Evolutionary conservation across 2,797 vertebrate genomes (phyloP), one percentile per base, ranked within the genome.

Genomic region (Eleutherodactylus coqui): DNA sequence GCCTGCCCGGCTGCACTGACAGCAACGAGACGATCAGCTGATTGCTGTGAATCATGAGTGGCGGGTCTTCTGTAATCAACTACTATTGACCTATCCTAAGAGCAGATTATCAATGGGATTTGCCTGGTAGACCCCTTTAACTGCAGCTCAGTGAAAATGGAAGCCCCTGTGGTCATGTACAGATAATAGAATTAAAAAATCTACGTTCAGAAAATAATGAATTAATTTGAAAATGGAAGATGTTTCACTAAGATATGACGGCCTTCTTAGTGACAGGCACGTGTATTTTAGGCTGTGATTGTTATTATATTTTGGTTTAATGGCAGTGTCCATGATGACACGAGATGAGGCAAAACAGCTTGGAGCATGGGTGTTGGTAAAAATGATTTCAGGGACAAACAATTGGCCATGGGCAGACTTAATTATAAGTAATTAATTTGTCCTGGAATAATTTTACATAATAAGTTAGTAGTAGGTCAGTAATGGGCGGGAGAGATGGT

Each of bases 341-440:
- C 16, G 53, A n/a, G n/a, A 75, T 32, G 16, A 75, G 73, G 45
- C 45, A 0, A 38, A n/a, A 38, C 58, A 64, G 60, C n/a, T 62
- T 4, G 32, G 24, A 24, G 32, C 78, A 32, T 80, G 55, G 78
- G 55, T 47, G 58, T 64, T 62, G 32, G 4, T 14, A 47, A 43
- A 11, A 34, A 60, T 34, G 1, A 47, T 47, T 24, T 34, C 19
- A 9, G n/a, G 17, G 34, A 45, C 58, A 45, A 27, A 45, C 55
- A n/a, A 79, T 64, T 13, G 29, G 21, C 49, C 19, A 21, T 69
- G 34, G 67, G 67, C 58, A 9, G 51, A 78, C 51, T 19, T 80
- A 80, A 49, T 34, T 80, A 64, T 80, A 67, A 80, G 43, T 80
- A 47, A 62, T 79, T 62, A 45, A 27, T 16, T 64, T 79, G 29